Base-by-base conservation (phyloP, 2,113 vertebrate genomes). In the Onychorhynchus coronatus region DNA sequence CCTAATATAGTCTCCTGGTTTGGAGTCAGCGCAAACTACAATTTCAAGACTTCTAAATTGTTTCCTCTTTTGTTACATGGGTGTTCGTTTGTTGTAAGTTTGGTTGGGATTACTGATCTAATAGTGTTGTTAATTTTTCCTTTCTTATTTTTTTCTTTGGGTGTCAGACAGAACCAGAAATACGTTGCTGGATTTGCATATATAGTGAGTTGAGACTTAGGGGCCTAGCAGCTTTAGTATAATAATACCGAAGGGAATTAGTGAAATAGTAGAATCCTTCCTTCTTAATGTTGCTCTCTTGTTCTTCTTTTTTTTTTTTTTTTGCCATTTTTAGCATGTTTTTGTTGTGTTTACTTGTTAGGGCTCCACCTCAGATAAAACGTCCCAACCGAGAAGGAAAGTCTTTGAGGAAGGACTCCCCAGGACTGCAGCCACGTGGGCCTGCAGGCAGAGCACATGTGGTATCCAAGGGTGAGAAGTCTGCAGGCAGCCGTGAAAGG, bases 351-450 rank as follows among this genome's bases (percentile, higher is more conserved):
- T 92, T 93, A 66, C 56, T 92, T 89, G 23, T 50, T 74, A 99
- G 99, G 98, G 98, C 97, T 93, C 99, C 98, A 74, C 97, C 98
- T 92, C 98, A 98, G 67, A 97, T 98, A 83, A 99, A 99, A 96
- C 98, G 99, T 59, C 98, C 98, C 61, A 99, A 92, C 95, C 98
- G 97, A 93, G 99, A 97, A 66, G 96, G 97, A 52, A 99, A 99
- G 91, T 98, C 98, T 58, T 96, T 98, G 94, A 98, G 98, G 93
- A 99, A 98, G 91, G 99, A 99, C 6, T 98, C 98, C 1, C 98
- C 98, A 15, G 99, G 97, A 19, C 93, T 98, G 61, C 99, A 99
- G 92, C 98, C 98, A 68, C 98, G 99, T 5, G 99, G 98, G 15
- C 98, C 98, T 0, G 94, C 52, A 1, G 98, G 98, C 47, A 98